Percentiles rank a stretch among this genome's conserved stretches.
phyloP scores from a whole-genome alignment of 2,113 vertebrate genomes.

The Condylura cristata region DNA sequence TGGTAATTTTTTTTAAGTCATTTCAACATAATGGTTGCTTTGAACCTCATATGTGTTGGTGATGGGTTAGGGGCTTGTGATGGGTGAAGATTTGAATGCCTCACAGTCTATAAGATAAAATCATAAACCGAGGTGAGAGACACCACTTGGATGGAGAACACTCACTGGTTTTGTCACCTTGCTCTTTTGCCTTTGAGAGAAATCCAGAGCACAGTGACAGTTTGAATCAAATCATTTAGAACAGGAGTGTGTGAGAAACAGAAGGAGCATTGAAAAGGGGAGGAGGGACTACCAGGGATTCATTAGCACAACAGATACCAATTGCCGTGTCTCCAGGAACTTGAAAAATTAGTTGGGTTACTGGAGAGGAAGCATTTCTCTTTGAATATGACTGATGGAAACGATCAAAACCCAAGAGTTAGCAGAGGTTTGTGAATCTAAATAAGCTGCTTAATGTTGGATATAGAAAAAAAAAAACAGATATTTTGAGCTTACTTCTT shows the following conservation, averaged over 20 bases:
- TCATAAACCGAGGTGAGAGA: not conserved
- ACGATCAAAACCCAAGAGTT: constrained; percentile 49
- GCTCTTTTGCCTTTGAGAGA: constrained; percentile 40
- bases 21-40: not conserved
- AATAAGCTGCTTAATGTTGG: constrained; percentile 35
- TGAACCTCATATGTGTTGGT: not conserved
- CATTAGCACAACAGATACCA: constrained; percentile 35
- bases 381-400: constrained; percentile 67
- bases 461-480: constrained; percentile 6
- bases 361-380: constrained; percentile 24
- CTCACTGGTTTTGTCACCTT: not conserved
- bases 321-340: not conserved
- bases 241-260: not conserved
- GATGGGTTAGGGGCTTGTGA: not conserved
- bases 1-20: not conserved
- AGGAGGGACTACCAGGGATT: not conserved
- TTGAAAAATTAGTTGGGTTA: constrained; percentile 27
- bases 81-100: not conserved
- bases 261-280: not conserved
- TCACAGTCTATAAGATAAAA: not conserved
- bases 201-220: not conserved
- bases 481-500: constrained; percentile 48
- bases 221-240: constrained; percentile 16
- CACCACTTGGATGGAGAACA: not conserved
- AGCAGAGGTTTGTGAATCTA: constrained; percentile 57